phyloP scores from a whole-genome alignment of 2,888 invertebrate species.

The Dysmachus trigonus region DNA sequence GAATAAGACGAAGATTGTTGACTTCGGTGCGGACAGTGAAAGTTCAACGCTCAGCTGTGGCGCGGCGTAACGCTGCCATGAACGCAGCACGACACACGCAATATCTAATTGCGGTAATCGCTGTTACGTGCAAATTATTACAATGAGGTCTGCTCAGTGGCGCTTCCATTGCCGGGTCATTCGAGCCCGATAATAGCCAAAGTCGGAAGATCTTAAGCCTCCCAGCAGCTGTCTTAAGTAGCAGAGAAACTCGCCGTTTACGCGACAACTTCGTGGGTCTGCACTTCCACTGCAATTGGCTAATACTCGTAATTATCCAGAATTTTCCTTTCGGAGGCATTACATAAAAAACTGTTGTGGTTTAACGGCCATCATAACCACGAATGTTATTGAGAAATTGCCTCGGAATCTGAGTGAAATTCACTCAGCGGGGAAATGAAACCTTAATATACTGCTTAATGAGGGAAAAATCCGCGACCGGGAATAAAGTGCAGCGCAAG shows the following conservation, averaged over 20 bases:
- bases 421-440: background rate
- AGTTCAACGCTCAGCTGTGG: background rate
- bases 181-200: background rate
- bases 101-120: background rate
- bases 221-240: background rate
- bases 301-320: background rate
- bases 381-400: background rate
- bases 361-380: background rate
- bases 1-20: background rate
- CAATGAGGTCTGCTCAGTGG: background rate
- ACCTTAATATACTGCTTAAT: background rate
- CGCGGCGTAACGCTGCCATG: background rate
- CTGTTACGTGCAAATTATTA: slow-evolving; percentile 14
- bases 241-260: background rate
- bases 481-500: background rate
- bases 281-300: background rate
- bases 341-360: background rate
- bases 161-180: background rate
- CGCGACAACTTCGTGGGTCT: background rate
- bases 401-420: background rate
- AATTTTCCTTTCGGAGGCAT: background rate
- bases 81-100: background rate
- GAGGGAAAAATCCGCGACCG: background rate
- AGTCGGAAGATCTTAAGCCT: background rate
- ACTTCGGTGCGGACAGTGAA: background rate